Percentiles rank a stretch among this genome's conserved stretches.
These are phyloP conservation scores for Chymomyza procnemis DNA, from an alignment of 2,888 invertebrate genomes.

Conservation along the genomic window DNA sequence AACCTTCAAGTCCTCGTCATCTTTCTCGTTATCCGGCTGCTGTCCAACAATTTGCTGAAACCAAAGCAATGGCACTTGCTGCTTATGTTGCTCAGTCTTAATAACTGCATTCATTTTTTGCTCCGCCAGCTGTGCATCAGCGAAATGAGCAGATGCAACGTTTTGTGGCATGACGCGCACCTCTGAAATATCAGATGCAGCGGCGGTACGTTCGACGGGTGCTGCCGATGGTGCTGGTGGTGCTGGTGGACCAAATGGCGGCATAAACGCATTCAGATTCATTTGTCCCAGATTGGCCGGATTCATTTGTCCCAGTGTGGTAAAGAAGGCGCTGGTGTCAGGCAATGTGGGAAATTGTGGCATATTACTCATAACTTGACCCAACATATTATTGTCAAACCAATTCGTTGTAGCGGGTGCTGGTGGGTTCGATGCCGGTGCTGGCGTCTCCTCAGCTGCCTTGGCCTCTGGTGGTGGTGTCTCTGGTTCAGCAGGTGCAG, in stretches of 20 bases:
- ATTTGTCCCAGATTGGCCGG: background rate
- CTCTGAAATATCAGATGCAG: slow-evolving; percentile 68
- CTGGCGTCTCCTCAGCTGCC: background rate
- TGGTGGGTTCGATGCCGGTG: slow-evolving; percentile 9
- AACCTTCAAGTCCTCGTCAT: slow-evolving; percentile 48
- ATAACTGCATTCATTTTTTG: slow-evolving; percentile 49
- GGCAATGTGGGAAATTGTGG: background rate
- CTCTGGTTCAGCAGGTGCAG: background rate
- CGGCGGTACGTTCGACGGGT: background rate
- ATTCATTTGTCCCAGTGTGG: background rate
- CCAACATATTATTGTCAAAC: background rate
- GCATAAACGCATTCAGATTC: background rate
- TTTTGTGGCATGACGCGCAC: slow-evolving; percentile 65
- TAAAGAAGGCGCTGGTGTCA: background rate
- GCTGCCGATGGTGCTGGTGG: slow-evolving; percentile 5
- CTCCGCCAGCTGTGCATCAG: slow-evolving; percentile 46
- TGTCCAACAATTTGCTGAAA: slow-evolving; percentile 28
- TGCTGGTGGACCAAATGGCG: background rate
- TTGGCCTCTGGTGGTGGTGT: background rate
- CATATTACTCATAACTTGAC: background rate
- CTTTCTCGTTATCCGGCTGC: slow-evolving; percentile 6
- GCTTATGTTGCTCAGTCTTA: slow-evolving; percentile 40
- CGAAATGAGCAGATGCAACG: slow-evolving; percentile 19
- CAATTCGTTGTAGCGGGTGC: slow-evolving; percentile 15
- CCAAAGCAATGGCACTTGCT: slow-evolving; percentile 68